Conservation (phyloP, 2,113 vertebrate species). For the Pteronura brasiliensis region DNA sequence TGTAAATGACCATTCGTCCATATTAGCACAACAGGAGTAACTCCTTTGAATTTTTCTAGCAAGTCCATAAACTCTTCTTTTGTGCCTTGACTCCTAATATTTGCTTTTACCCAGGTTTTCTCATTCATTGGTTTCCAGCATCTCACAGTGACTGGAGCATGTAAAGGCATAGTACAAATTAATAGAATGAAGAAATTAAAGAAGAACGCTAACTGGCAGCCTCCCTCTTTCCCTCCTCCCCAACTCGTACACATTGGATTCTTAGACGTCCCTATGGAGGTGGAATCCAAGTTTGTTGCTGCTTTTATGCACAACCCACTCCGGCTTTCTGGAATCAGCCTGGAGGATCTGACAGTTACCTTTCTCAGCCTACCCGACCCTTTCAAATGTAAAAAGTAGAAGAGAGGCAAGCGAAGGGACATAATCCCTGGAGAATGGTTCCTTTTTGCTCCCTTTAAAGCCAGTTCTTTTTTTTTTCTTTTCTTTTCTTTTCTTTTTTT, state of each 20-base stretch:
- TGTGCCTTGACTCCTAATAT: neutral
- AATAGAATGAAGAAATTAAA: neutral
- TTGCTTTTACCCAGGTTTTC: neutral
- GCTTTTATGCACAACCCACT: neutral
- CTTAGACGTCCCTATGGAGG: fast-evolving
- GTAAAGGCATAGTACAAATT: neutral
- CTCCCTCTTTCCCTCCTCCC: no score
- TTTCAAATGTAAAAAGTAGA: neutral
- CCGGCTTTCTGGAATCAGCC: neutral
- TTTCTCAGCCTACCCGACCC: neutral
- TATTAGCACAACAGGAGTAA: neutral
- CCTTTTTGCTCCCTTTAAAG: neutral
- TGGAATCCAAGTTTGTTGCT: neutral
- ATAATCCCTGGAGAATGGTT: neutral
- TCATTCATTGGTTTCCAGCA: neutral
- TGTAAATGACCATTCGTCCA: fast-evolving
- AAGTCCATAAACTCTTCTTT: neutral
- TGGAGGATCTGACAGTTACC: neutral
- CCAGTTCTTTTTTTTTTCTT: neutral
- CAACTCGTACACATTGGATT: fast-evolving
- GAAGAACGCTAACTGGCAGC: neutral
- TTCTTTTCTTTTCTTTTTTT: neutral
- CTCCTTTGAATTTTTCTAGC: neutral
- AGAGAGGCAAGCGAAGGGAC: neutral
- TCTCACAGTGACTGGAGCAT: neutral